These are phyloP conservation scores for Mystacides longicornis DNA, from an alignment of 2,888 invertebrate genomes.

Conservation along the genomic window DNA sequence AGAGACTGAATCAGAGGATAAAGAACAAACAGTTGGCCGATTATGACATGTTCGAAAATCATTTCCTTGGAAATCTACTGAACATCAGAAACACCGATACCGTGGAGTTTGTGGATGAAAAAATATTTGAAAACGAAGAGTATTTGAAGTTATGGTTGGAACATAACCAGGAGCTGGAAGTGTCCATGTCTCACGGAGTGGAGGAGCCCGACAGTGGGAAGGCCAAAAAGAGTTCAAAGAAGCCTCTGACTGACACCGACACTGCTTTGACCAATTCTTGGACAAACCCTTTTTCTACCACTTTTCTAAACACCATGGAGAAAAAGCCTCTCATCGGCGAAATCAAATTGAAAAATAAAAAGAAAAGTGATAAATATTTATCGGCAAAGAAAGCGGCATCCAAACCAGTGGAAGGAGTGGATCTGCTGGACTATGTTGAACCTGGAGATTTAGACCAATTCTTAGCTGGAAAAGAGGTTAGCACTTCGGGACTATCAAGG, in stretches of 20 bases:
- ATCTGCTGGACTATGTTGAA: slow-evolving; percentile 42
- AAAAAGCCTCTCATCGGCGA: slow-evolving; percentile 13
- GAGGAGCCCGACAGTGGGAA: not conserved
- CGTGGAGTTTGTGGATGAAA: slow-evolving; percentile 10
- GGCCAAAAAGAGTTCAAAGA: not conserved
- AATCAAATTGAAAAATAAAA: slow-evolving; percentile 1
- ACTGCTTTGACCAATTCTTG: slow-evolving; percentile 9
- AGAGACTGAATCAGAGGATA: not conserved
- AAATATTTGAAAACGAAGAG: slow-evolving; percentile 36
- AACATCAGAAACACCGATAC: not conserved
- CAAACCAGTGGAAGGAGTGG: slow-evolving; percentile 34
- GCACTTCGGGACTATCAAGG: slow-evolving; percentile 44
- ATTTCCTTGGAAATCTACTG: not conserved
- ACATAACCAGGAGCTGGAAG: slow-evolving; percentile 45
- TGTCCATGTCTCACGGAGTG: slow-evolving; percentile 34
- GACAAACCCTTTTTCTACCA: slow-evolving; percentile 25
- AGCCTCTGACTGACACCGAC: slow-evolving; percentile 2
- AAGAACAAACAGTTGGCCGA: not conserved
- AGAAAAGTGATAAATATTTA: slow-evolving; percentile 12
- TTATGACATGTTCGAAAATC: not conserved
- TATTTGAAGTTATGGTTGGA: slow-evolving; percentile 46
- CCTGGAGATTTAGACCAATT: slow-evolving; percentile 48
- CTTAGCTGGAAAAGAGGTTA: slow-evolving; percentile 45
- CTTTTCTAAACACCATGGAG: slow-evolving; percentile 41
- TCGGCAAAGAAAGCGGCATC: slow-evolving; percentile 25